Evolutionary conservation across 2,888 invertebrate genomes (phyloP).

Genomic region (Tenthredo amoena): DNA sequence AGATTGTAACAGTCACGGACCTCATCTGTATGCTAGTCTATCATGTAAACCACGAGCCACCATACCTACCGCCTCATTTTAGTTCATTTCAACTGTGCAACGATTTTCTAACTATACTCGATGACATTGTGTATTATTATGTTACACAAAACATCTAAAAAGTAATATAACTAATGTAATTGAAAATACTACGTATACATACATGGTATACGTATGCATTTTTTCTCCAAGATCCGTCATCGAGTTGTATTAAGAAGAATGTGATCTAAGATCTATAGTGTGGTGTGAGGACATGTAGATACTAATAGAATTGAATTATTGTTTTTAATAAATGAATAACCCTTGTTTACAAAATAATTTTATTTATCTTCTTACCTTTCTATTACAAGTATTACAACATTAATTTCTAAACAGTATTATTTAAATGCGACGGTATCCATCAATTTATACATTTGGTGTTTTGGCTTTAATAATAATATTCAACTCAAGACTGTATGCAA

Average conservation of each 20-base stretch:
- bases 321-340: constrained; percentile 48
- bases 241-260: not conserved
- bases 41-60: not conserved
- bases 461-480: not conserved
- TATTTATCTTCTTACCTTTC: constrained; percentile 24
- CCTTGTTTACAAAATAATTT: constrained; percentile 49
- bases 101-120: not conserved
- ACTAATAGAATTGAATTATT: constrained; percentile 47
- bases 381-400: constrained; percentile 25
- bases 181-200: not conserved
- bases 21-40: constrained; percentile 38
- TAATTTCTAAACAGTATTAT: constrained; percentile 24
- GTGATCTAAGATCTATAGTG: constrained; percentile 11
- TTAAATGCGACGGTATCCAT: constrained; percentile 6
- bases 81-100: not conserved
- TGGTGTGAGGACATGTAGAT: constrained; percentile 39
- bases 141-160: not conserved
- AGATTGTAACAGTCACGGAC: not conserved
- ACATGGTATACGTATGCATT: not conserved
- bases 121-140: not conserved
- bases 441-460: constrained; percentile 24
- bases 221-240: not conserved
- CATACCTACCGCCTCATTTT: constrained; percentile 22
- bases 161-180: not conserved
- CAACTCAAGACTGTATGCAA: constrained; percentile 21